These are phyloP conservation scores for Mormoops blainvillei DNA, from an alignment of 2,113 vertebrate genomes.

Conservation along the genomic window DNA sequence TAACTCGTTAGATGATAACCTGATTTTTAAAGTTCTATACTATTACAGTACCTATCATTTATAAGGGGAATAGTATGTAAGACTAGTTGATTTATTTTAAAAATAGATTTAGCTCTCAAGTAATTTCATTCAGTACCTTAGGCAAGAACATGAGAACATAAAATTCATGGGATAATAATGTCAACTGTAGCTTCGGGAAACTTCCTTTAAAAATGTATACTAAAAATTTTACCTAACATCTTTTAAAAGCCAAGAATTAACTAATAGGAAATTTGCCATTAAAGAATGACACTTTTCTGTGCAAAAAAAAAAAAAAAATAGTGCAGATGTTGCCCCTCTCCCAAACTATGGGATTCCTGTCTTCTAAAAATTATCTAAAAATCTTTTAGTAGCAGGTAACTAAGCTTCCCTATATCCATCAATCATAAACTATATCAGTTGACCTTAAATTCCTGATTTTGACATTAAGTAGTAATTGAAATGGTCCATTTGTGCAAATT, in stretches of 20 bases:
- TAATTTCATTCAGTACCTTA: conserved; percentile 56
- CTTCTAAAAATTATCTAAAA: conserved; percentile 57
- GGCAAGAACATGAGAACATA: conserved; percentile 38
- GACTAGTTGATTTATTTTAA: conserved; percentile 22
- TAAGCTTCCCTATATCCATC: conserved; percentile 57
- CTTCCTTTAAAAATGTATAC: conserved; percentile 40
- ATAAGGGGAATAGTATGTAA: conserved; percentile 4
- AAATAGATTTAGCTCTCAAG: conserved; percentile 52
- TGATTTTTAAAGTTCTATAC: neutral
- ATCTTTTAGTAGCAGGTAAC: conserved; percentile 60
- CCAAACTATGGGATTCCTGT: conserved; percentile 64
- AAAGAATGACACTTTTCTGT: conserved; percentile 62
- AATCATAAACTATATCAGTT: conserved; percentile 65
- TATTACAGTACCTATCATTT: neutral
- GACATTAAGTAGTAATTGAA: conserved; percentile 74
- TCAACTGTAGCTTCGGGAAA: conserved; percentile 46
- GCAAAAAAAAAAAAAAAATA: conserved; percentile 67
- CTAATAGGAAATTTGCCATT: conserved; percentile 52
- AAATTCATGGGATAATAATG: conserved; percentile 40
- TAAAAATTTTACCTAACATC: conserved; percentile 43
- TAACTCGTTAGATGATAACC: neutral
- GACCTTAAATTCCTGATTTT: conserved; percentile 76
- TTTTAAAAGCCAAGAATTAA: conserved; percentile 51
- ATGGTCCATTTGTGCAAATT: conserved; percentile 77
- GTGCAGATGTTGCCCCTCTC: conserved; percentile 72